phyloP scores from a whole-genome alignment of 1,140 invertebrate genomes.

The Dreissena polymorpha region DNA sequence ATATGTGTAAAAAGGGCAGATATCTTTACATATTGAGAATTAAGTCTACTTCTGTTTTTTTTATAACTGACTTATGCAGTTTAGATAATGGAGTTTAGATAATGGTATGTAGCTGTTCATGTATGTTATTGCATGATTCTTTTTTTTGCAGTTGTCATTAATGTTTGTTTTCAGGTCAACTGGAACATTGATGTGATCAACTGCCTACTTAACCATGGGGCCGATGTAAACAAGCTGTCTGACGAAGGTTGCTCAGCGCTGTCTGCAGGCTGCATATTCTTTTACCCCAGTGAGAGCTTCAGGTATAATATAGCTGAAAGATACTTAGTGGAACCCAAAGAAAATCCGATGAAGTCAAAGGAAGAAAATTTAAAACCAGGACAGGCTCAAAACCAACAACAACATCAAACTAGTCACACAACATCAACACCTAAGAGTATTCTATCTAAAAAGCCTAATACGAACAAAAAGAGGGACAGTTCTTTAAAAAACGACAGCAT shows the following conservation, averaged over 20 bases:
- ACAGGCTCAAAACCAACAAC: conserved; percentile 10
- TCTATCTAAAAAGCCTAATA: conserved; percentile 39
- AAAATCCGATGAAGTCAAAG: conserved; percentile 54
- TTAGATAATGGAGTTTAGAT: too few relatives aligned
- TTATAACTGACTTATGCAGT: too few relatives aligned
- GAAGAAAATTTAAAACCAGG: conserved; percentile 25
- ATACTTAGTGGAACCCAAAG: conserved; percentile 65
- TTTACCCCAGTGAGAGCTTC: conserved; percentile 76
- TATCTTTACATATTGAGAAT: too few relatives aligned
- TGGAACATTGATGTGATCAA: conserved; percentile 76
- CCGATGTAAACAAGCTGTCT: conserved; percentile 78
- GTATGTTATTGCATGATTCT: too few relatives aligned
- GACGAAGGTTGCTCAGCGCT: conserved; percentile 78
- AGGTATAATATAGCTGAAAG: conserved; percentile 75
- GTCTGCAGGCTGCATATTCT: conserved; percentile 75
- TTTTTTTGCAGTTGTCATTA: too few relatives aligned
- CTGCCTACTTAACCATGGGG: conserved; percentile 76
- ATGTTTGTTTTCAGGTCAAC: conserved; percentile 68
- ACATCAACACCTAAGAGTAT: conserved; percentile 42
- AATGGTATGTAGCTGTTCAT: too few relatives aligned
- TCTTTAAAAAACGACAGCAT: not conserved
- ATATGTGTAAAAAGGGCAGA: too few relatives aligned
- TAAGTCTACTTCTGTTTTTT: too few relatives aligned
- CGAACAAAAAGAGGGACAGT: conserved; percentile 9
- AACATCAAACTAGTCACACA: conserved; percentile 29